Evolutionary conservation across 2,113 vertebrate species (phyloP).

Genomic region (Aegotheles bennettii): DNA sequence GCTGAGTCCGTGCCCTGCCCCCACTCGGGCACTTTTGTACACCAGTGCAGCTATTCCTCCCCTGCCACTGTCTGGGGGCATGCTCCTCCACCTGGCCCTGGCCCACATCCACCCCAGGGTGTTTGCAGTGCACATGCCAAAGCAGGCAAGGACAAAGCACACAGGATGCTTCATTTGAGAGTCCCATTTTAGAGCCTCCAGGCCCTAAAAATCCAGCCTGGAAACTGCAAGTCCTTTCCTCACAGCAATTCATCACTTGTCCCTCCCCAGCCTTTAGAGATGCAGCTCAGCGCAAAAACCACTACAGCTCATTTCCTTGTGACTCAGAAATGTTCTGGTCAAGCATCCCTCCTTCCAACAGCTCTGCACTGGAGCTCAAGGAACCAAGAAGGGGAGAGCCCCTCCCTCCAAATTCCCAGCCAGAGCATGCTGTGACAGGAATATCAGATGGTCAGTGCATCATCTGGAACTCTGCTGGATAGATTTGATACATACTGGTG

Average conservation of each 20-base stretch:
- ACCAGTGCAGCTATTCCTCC: accelerated
- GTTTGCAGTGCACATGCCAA: neutral
- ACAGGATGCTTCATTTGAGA: neutral
- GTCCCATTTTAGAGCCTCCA: neutral
- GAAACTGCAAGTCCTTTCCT: neutral
- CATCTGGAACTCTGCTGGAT: neutral
- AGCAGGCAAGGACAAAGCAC: neutral
- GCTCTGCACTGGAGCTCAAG: neutral
- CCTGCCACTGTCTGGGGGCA: accelerated
- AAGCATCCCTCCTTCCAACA: neutral
- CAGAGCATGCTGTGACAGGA: neutral
- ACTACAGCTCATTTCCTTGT: neutral
- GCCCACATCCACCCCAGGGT: neutral
- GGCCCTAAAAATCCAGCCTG: neutral
- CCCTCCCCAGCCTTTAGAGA: neutral
- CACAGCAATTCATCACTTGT: neutral
- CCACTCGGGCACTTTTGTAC: accelerated
- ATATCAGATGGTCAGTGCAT: accelerated
- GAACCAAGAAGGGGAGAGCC: neutral
- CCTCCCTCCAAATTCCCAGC: neutral
- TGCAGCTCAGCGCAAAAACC: neutral
- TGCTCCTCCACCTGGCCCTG: neutral
- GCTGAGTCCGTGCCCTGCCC: neutral
- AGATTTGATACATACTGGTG: neutral
- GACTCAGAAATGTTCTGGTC: neutral